Evolutionary conservation across 2,113 vertebrate genomes (phyloP).

Genomic region (Struthidea cinerea): DNA sequence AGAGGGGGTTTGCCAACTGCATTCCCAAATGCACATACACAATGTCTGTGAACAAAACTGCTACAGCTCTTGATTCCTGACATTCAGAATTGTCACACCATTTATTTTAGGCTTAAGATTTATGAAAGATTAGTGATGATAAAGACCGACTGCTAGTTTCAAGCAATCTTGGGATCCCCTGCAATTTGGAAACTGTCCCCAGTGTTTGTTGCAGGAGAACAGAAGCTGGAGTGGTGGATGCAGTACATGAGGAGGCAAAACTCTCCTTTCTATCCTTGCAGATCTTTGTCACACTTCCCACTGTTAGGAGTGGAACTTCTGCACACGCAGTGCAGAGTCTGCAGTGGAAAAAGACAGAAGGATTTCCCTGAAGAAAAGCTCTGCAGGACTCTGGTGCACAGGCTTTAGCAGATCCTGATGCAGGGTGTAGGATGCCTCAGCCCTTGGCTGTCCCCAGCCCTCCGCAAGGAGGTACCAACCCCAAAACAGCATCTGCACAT

Average conservation of each 20-base stretch:
- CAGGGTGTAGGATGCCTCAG: not conserved
- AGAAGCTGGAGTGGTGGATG: not conserved
- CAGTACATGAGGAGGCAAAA: not conserved
- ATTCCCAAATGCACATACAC: not conserved
- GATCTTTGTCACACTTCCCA: not conserved
- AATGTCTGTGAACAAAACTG: not conserved
- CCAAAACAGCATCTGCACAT: not conserved
- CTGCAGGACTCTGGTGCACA: not conserved
- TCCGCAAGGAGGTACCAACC: not conserved
- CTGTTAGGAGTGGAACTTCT: not conserved
- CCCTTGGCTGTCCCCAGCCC: not conserved
- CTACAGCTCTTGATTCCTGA: not conserved
- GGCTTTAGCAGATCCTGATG: not conserved
- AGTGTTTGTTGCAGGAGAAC: not conserved
- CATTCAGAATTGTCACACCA: not conserved
- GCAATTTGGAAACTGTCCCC: not conserved
- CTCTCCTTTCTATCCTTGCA: not conserved
- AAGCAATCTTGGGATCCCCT: not conserved
- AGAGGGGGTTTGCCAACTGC: constrained; percentile 8
- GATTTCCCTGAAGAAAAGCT: not conserved
- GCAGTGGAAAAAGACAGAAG: not conserved
- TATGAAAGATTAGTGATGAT: not conserved
- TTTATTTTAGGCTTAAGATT: constrained; percentile 21
- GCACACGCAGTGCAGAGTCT: not conserved
- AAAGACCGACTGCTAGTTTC: not conserved